Conservation (phyloP, 2,797 vertebrate species). For the Scomberomorus guttatus region DNA sequence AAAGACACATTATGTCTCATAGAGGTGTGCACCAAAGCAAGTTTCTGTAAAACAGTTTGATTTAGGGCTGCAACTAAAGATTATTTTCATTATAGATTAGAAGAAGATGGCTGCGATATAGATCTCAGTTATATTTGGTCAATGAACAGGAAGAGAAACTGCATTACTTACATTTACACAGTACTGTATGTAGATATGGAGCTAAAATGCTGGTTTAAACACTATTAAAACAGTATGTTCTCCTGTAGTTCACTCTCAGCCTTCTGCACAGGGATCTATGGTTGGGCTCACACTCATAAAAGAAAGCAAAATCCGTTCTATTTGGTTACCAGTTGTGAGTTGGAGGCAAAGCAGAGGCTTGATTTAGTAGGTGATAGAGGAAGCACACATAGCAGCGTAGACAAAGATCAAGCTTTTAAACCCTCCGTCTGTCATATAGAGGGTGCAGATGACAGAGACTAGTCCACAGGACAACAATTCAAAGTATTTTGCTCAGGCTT, state of each 20-base stretch:
- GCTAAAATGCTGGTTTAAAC: not conserved
- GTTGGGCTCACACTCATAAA: not conserved
- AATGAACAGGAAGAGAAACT: not conserved
- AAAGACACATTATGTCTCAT: not conserved
- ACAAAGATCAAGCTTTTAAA: conserved; percentile 18
- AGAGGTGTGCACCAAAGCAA: not conserved
- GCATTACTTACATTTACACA: not conserved
- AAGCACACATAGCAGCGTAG: not conserved
- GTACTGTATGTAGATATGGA: not conserved
- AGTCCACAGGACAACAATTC: not conserved
- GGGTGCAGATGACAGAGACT: conserved; percentile 1
- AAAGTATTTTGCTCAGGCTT: conserved; percentile 30
- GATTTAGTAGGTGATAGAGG: not conserved
- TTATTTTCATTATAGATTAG: too few species aligned
- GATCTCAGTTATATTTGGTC: not conserved
- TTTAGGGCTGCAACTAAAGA: too few species aligned
- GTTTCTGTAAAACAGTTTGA: not conserved
- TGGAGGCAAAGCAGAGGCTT: not conserved
- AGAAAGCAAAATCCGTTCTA: not conserved
- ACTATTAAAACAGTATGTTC: not conserved
- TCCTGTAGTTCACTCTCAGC: not conserved
- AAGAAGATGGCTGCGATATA: not conserved
- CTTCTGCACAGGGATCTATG: not conserved
- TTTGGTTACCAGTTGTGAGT: not conserved
- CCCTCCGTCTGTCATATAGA: not conserved